Percentiles rank a stretch among this genome's conserved stretches.
Conservation (phyloP, 1,140 invertebrate species). For the Saccostrea glomerata region DNA sequence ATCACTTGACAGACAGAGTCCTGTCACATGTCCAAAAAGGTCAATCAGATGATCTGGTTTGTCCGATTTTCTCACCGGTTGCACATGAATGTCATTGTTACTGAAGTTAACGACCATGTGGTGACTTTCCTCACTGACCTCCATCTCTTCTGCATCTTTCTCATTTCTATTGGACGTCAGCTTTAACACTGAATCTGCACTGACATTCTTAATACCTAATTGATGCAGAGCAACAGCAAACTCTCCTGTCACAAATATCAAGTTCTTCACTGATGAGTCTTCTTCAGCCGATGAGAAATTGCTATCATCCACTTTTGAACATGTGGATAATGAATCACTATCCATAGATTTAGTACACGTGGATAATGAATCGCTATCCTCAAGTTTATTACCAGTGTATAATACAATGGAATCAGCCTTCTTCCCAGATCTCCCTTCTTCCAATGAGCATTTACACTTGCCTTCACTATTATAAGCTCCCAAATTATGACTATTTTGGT, state of each 20-base stretch:
- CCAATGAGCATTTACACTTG: not conserved
- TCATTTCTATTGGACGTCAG: not conserved
- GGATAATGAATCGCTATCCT: not conserved
- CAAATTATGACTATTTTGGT: not conserved
- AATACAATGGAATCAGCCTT: not conserved
- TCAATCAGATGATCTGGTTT: slow-evolving; percentile 67
- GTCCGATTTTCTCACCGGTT: slow-evolving; percentile 58
- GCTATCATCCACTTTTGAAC: not conserved
- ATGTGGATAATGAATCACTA: no score
- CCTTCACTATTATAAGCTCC: not conserved
- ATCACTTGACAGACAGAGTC: slow-evolving; percentile 67
- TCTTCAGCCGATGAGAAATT: not conserved
- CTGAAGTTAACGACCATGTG: slow-evolving; percentile 70
- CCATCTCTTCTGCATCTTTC: slow-evolving; percentile 1
- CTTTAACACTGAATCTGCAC: slow-evolving; percentile 34
- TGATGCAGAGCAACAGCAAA: slow-evolving; percentile 72
- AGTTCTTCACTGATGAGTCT: slow-evolving; percentile 44
- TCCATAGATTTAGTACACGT: not conserved
- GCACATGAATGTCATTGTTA: slow-evolving; percentile 66
- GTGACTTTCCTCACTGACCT: slow-evolving; percentile 43
- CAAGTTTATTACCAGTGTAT: not conserved
- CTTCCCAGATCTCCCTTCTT: not conserved
- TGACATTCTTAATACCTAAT: slow-evolving; percentile 66
- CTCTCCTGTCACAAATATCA: slow-evolving; percentile 70
- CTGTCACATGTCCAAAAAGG: slow-evolving; percentile 70